phyloP scores from a whole-genome alignment of 2,888 invertebrate species.

The Microctonus hyperodae region DNA sequence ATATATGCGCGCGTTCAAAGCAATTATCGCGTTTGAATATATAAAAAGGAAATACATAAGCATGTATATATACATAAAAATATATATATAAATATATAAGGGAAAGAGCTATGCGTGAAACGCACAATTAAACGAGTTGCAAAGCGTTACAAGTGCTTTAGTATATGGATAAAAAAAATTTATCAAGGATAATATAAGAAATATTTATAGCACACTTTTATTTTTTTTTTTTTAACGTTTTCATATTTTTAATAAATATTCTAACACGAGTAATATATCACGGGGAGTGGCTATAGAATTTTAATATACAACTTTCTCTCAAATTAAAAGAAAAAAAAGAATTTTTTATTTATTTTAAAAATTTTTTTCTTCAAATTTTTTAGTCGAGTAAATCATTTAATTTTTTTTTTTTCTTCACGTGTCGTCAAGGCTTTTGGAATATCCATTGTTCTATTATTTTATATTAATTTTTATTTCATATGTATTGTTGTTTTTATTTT shows the following conservation, averaged over 20 bases:
- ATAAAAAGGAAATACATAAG: too few relatives aligned
- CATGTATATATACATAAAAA: not conserved
- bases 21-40: not conserved
- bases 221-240: not conserved
- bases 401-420: too few relatives aligned
- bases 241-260: not conserved
- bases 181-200: not conserved
- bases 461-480: not conserved
- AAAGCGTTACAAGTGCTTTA: slow-evolving; percentile 24
- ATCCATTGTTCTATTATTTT: not conserved
- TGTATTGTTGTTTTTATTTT: too few relatives aligned
- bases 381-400: slow-evolving; percentile 28
- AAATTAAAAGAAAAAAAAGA: not conserved
- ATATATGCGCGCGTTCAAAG: not conserved
- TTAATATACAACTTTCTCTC: slow-evolving; percentile 47
- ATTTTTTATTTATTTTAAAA: not conserved
- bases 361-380: slow-evolving; percentile 48
- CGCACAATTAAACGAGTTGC: slow-evolving; percentile 22
- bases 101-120: not conserved
- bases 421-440: not conserved
- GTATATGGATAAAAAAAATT: not conserved
- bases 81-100: not conserved
- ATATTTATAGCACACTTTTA: not conserved
- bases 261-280: not conserved
- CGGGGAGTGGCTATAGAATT: slow-evolving; percentile 60